These are phyloP conservation scores for Coendou prehensilis DNA, from an alignment of 2,797 vertebrate genomes.

Conservation along the genomic window DNA sequence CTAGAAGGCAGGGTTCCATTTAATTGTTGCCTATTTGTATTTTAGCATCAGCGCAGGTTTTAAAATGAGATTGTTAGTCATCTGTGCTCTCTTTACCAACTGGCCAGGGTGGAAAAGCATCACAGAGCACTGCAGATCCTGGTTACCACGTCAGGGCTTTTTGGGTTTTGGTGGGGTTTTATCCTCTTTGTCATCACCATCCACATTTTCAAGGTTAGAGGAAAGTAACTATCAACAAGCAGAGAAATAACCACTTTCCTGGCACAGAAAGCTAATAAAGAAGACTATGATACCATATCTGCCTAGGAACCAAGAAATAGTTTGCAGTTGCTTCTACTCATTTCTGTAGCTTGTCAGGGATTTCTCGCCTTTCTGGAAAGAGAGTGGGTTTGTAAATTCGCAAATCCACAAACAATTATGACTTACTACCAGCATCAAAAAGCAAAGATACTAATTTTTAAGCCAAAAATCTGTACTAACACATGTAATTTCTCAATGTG, in stretches of 20 bases:
- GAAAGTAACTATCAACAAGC: constrained; percentile 47
- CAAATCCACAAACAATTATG: constrained; percentile 73
- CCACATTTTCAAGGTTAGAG: constrained; percentile 66
- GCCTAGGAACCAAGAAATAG: constrained; percentile 69
- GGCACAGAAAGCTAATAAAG: constrained; percentile 62
- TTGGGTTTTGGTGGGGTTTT: neutral
- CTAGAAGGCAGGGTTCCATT: constrained; percentile 71
- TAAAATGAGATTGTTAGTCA: constrained; percentile 69
- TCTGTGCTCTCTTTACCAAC: constrained; percentile 59
- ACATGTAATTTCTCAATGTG: constrained; percentile 84
- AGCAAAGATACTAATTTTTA: constrained; percentile 82
- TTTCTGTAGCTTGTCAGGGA: constrained; percentile 68
- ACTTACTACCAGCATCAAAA: constrained; percentile 76
- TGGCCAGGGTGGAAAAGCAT: constrained; percentile 39
- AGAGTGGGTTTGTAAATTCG: constrained; percentile 61
- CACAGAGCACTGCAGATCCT: constrained; percentile 45
- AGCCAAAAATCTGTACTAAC: constrained; percentile 84
- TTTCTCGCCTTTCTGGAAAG: constrained; percentile 76
- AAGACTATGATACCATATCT: constrained; percentile 36
- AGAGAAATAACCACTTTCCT: constrained; percentile 63
- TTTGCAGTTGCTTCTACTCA: constrained; percentile 64
- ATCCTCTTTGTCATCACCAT: neutral
- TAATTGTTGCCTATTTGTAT: constrained; percentile 55
- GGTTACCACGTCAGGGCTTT: neutral
- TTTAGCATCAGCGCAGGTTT: constrained; percentile 44